Evolutionary conservation across 2,113 vertebrate genomes (phyloP).

Genomic region (Apistogramma diplotaenia): DNA sequence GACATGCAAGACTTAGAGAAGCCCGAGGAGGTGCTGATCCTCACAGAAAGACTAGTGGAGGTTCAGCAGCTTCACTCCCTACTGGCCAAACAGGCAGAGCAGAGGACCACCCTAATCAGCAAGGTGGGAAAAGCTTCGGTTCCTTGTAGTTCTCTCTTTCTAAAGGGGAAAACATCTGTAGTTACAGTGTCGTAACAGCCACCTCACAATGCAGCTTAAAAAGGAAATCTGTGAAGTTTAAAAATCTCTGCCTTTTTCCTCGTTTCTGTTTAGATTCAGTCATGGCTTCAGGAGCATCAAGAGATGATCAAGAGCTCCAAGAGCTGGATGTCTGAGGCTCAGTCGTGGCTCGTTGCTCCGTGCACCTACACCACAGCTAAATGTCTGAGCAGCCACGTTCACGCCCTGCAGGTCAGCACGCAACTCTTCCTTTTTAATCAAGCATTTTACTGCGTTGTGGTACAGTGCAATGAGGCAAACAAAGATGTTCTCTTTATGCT

Average conservation of each 20-base stretch:
- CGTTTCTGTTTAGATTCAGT: constrained; percentile 74
- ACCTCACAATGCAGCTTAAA: too few species aligned
- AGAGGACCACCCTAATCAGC: constrained; percentile 84
- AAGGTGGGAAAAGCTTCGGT: constrained; percentile 75
- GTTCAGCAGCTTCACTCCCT: constrained; percentile 83
- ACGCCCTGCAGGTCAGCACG: constrained; percentile 79
- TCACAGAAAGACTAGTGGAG: constrained; percentile 81
- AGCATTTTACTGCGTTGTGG: accelerated
- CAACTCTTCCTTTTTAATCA: too few species aligned
- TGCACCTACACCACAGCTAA: constrained; percentile 79
- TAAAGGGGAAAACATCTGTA: background rate
- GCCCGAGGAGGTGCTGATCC: constrained; percentile 76
- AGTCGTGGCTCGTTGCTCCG: constrained; percentile 79
- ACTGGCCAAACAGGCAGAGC: constrained; percentile 84
- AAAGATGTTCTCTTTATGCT: background rate
- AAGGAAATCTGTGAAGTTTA: background rate
- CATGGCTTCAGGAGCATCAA: constrained; percentile 84
- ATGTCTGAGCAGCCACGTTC: constrained; percentile 76
- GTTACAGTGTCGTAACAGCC: too few species aligned
- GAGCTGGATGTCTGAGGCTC: constrained; percentile 84
- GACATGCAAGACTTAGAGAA: constrained; percentile 86
- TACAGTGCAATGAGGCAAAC: too few species aligned
- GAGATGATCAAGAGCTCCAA: constrained; percentile 83
- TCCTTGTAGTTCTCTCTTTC: background rate
- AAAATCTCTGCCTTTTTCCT: background rate